Evolutionary conservation across 2,888 invertebrate genomes (phyloP), one percentile per base, ranked within the genome.

Genomic region (Chrysolina haemoptera): DNA sequence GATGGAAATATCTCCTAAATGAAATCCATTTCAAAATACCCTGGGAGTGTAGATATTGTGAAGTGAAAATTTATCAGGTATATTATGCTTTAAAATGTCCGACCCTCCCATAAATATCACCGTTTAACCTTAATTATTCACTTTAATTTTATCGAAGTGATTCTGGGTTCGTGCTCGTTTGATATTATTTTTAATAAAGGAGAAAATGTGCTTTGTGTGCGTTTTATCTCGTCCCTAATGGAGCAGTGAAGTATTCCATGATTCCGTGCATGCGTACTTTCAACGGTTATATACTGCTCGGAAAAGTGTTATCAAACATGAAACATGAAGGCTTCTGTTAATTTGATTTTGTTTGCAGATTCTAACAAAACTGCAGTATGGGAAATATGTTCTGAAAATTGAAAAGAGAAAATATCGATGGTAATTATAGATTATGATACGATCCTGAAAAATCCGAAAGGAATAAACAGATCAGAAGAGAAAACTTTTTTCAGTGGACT

Each of bases 111-210:
- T 16, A 48, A n/a, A 16, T 48, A 16, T 16, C 1, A 16, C 0
- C 9, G 1, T 48, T 16, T 0, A n/a, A 16, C 16, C 9, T 48
- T n/a, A 16, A 16, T 48, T 48, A 48, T 9, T 48, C 10, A 48
- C 48, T 10, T 48, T 2, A n/a, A 16, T 48, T 48, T 48, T 2
- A 48, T 48, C 48, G 3, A 48, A 48, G 48, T 48, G 8, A 16
- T 48, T 48, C 48, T 16, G 48, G 48, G 48, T 48, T 48, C 48
- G 48, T 16, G 48, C n/a, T 48, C 16, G 48, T 48, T 48, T 48
- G 16, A 48, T 16, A 48, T 48, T 1, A 16, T 48, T 48, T 48
- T 48, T 48, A 16, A 48, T 48, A n/a, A 48, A 48, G 5, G 10
- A 48, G 48, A 9, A 48, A 48, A 48, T 16, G 16, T 48, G 48